Base-by-base conservation (phyloP, 2,797 vertebrate genomes). In the Parotocinclus haroldoi region DNA sequence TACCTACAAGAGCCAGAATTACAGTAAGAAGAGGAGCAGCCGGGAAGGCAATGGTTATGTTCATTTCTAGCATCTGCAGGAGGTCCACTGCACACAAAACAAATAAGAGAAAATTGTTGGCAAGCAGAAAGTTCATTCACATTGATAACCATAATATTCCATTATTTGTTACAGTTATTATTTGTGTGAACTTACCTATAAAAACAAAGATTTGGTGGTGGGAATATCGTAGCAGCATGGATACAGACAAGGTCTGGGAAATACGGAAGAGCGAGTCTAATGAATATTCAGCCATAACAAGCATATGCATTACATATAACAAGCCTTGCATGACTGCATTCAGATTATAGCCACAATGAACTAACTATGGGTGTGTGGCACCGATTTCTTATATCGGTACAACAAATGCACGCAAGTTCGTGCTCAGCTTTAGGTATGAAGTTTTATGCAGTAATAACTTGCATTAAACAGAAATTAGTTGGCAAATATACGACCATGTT, bases 31-130 rank as follows among this genome's bases (percentile, higher is more conserved):
- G 84, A 19, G 96, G 96, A 56, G 96, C 96, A 3, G 96, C 96
- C 0, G 96, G 96, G 83, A 99, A 98, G 0, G 96, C 96, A 48
- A 98, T 96, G 52, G 95, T 96, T 95, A 99, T 96, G 85, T 99
- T 99, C 96, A 99, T 98, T 83, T 99, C 96, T 84, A 99, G 83
- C 96, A 99, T 99, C 88, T 98, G 96, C n/a, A 98, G 87, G 61
- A 98, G 91, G 80, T 99, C 96, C 78, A 98, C 96, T 99, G 87
- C 44, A 71, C 80, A 52, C 16, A 48, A 14, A 37, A 44, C 1
- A 27, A 63, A 66, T 5, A 50, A n/a, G 14, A 16, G n/a, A 14
- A 8, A 50, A 9, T 14, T 27, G 5, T 27, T 13, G 13, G 4
- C 5, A 12, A 46, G 1, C 8, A 46, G 6, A 46, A n/a, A 63